Conservation (phyloP, 2,797 vertebrate genomes). For the Phyllotis vaccarum region DNA sequence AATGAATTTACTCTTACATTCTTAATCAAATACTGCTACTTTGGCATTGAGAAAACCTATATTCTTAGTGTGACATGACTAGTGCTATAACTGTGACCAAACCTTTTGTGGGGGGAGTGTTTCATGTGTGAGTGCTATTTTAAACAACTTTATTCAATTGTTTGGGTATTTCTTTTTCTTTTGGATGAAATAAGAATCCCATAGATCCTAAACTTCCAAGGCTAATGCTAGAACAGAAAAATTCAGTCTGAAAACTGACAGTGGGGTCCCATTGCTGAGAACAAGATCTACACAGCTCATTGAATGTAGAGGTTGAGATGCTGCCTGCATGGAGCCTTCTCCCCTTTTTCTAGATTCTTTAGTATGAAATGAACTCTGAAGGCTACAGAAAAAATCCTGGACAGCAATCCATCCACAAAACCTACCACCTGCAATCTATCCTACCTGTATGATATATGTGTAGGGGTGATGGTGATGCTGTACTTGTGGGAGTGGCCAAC, state of each 20-base stretch:
- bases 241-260: not conserved
- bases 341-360: not conserved
- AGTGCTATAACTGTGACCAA: not conserved
- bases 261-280: not conserved
- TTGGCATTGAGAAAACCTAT: not conserved
- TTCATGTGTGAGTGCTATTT: not conserved
- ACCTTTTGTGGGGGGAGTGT: not conserved
- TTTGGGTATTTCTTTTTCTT: not conserved
- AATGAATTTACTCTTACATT: not conserved
- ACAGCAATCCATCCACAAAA: not conserved
- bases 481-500: not conserved
- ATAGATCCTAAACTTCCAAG: not conserved
- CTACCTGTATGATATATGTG: too few relatives aligned
- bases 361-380: not conserved
- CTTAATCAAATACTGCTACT: not conserved
- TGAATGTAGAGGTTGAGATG: not conserved
- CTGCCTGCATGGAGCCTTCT: not conserved
- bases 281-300: not conserved
- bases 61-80: not conserved
- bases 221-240: not conserved
- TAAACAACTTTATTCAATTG: not conserved
- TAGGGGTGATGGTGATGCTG: not conserved
- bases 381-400: not conserved
- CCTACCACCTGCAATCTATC: not conserved
- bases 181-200: not conserved